phyloP scores from a whole-genome alignment of 2,888 invertebrate species.

The Caenorhabditis virilis region DNA sequence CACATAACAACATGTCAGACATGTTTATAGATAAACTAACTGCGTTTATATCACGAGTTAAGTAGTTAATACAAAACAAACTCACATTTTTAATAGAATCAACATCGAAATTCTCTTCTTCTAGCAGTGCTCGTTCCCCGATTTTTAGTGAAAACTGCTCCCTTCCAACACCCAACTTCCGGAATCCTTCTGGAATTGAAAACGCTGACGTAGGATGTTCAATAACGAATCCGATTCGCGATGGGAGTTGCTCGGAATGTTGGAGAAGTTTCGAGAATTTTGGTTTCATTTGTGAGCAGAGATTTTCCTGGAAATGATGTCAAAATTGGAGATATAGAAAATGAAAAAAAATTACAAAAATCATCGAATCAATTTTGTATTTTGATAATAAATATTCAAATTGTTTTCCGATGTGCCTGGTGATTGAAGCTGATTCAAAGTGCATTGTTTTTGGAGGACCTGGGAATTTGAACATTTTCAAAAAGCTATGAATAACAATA shows the following conservation, averaged over 20 bases:
- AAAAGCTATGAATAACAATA: neutral
- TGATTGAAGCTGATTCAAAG: conserved; percentile 29
- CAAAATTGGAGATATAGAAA: neutral
- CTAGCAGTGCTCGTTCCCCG: conserved; percentile 17
- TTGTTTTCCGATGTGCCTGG: conserved; percentile 26
- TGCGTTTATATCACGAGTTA: too few species aligned
- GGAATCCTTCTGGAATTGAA: conserved; percentile 25
- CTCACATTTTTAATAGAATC: conserved; percentile 18
- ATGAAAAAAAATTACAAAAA: conserved; percentile 18
- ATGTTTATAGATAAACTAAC: too few species aligned
- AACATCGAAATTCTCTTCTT: conserved; percentile 22
- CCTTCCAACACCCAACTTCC: conserved; percentile 14
- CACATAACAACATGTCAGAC: neutral
- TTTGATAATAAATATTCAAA: conserved; percentile 17
- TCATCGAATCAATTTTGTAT: conserved; percentile 13
- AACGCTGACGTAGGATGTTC: conserved; percentile 30
- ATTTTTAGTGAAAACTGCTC: conserved; percentile 11
- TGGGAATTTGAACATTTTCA: conserved; percentile 1
- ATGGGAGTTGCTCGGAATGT: conserved; percentile 10
- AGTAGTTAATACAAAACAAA: neutral
- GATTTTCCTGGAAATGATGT: conserved; percentile 16
- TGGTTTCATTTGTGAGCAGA: conserved; percentile 36
- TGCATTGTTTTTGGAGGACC: conserved; percentile 6
- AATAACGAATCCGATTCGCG: conserved; percentile 22
- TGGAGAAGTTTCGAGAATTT: conserved; percentile 23